Evolutionary conservation across 2,888 invertebrate genomes (phyloP), one percentile per base, ranked within the genome.

Genomic region (Drosophila melanosoma): DNA sequence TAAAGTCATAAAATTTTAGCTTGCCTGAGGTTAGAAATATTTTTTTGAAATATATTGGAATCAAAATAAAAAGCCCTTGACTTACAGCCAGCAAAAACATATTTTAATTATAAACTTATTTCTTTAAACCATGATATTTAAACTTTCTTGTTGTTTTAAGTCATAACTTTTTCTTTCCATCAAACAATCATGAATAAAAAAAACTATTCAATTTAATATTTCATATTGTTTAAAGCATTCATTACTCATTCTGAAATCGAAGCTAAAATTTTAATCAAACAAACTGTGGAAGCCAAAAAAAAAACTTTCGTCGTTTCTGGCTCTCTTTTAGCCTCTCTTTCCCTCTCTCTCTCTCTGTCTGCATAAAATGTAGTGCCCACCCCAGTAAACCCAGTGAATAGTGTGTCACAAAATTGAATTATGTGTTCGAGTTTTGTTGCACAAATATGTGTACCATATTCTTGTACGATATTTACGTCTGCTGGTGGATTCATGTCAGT

Each of bases 361-460:
- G 23, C 17, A 3, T 45, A 17, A 7, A 15, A 48, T 38, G 17
- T 17, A 20, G 20, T 29, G 4, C 32, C 33, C 29, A 52, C 40
- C 36, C 58, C 4, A 12, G 35, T 52, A 33, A 53, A 17, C 12
- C 17, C 38, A 35, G 64, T 38, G n/a, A 40, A 40, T 20, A 65
- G 53, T 53, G 67, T 70, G 61, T 69, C 52, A 52, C 51, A 59
- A 65, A 62, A 62, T 53, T 38, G 53, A 71, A 76, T 56, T 80
- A 80, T 79, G 65, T 82, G 54, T 61, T 72, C 65, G 62, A 66
- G 77, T 77, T 75, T 38, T 66, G 61, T 69, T 79, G 60, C 52
- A 17, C 17, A 52, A 65, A 70, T 63, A 56, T 65, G 63, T 54
- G 48, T 45, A 29, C 54, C 49, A 32, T 62, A 52, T 79, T 69